Conservation (phyloP, 2,888 invertebrate genomes). For the Amiota mariae region DNA sequence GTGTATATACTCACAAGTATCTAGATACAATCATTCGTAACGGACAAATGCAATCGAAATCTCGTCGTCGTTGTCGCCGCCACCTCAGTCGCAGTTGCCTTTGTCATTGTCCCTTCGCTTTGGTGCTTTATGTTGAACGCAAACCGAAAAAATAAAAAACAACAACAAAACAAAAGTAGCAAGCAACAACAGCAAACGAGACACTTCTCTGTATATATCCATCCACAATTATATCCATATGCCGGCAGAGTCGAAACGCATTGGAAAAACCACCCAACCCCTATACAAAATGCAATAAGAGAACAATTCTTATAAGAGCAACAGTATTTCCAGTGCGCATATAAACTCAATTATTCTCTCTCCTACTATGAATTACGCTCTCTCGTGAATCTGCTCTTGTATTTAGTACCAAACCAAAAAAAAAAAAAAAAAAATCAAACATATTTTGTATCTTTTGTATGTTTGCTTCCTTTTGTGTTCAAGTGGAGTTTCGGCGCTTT, state of each 20-base stretch:
- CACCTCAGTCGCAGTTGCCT: no score
- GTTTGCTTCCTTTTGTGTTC: background rate
- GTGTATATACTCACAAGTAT: background rate
- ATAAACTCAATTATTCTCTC: no score
- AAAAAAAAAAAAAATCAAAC: no score
- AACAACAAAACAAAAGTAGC: slow-evolving; percentile 27
- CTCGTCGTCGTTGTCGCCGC: background rate
- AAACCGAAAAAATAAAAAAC: slow-evolving; percentile 30
- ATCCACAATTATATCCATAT: background rate
- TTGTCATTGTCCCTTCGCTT: background rate
- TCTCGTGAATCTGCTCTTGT: no score
- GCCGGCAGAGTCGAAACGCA: slow-evolving; percentile 8
- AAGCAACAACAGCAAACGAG: background rate
- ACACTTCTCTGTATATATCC: background rate
- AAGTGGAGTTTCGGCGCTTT: background rate
- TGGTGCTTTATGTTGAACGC: slow-evolving; percentile 1
- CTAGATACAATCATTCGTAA: background rate
- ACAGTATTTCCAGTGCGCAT: background rate
- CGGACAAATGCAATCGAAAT: slow-evolving; percentile 4
- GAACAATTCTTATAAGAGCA: slow-evolving; percentile 1
- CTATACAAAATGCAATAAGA: slow-evolving; percentile 17
- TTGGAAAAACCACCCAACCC: slow-evolving; percentile 14
- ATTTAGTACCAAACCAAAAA: no score
- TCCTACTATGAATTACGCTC: no score
- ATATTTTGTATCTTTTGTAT: background rate